Evolutionary conservation across 2,888 invertebrate genomes (phyloP), one percentile per base, ranked within the genome.

Genomic region (Archaeoteleia sp.): DNA sequence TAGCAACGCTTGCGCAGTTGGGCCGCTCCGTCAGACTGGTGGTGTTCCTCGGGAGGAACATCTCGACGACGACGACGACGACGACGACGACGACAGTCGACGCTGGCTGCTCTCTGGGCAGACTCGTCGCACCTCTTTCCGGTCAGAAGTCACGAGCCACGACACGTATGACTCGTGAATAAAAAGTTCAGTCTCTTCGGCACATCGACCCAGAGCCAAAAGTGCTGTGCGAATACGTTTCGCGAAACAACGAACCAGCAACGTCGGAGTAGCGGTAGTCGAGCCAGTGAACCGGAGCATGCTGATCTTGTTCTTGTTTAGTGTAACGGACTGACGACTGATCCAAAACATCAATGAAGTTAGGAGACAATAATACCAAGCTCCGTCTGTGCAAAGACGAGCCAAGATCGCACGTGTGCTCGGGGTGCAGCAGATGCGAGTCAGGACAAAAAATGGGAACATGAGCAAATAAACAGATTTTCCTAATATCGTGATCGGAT

Each of bases 1-100:
- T 57, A 42, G 72, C 60, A 68, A 78, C 82, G 82, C 82, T 72
- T 82, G 83, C 83, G 83, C 82, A 80, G 68, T 75, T 58, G 40
- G 20, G 35, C 42, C 6, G 14, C 15, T 29, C 55, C 43, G 45
- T 10, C 53, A 57, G 53, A 48, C 32, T 13, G 39, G 51, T 34
- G 58, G 37, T 53, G 10, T 37, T 20, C 35, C 30, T 35, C 42
- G 53, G 29, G 23, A 32, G 60, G 53, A 30, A 35, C 54, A 43
- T 48, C 48, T 35, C 34, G 10, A 12, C n/a, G n/a, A 20, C 27
- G 37, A 15, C n/a, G 23, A 12, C 5, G 20, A 29, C 4, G 12
- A 29, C 35, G 46, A 39, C 57, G 67, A 53, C 61, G 55, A 60
- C 65, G 48, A 37, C 58, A 62, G 67, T 53, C 53, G 46, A 53